Conservation (phyloP, 2,797 vertebrate genomes). For the Sardinella longiceps region DNA sequence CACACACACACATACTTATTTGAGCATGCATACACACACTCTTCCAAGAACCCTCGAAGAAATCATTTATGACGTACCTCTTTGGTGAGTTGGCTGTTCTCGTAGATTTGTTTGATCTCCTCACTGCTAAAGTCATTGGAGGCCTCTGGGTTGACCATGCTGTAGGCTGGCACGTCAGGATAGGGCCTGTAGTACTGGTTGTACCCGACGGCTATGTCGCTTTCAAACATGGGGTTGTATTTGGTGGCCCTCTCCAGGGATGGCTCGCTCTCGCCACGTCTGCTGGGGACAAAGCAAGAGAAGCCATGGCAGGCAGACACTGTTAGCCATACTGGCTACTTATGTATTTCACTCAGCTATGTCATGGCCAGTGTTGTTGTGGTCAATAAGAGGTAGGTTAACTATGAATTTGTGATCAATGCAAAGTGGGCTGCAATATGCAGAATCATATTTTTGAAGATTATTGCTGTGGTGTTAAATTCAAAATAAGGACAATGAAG, state of each 20-base stretch:
- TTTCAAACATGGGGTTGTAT: slow-evolving; percentile 82
- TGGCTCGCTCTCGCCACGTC: slow-evolving; percentile 76
- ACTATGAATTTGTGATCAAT: no score
- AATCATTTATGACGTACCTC: slow-evolving; percentile 71
- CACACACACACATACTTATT: neutral
- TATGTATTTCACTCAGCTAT: neutral
- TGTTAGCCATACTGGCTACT: neutral
- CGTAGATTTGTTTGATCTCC: slow-evolving; percentile 82
- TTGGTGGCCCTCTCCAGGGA: slow-evolving; percentile 83
- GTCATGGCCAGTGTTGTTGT: no score
- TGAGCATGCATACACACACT: neutral
- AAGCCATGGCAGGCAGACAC: neutral
- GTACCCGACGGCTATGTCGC: slow-evolving; percentile 69
- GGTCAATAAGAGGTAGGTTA: no score
- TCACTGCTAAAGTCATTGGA: slow-evolving; percentile 77
- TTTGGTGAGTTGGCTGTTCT: slow-evolving; percentile 80
- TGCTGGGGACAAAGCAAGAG: slow-evolving; percentile 49
- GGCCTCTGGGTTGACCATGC: slow-evolving; percentile 65
- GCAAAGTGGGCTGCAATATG: no score
- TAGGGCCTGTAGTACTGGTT: slow-evolving; percentile 79
- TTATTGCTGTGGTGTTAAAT: no score
- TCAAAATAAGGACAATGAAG: no score
- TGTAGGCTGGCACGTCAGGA: slow-evolving; percentile 68
- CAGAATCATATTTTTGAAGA: no score
- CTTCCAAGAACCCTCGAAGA: neutral